phyloP scores from a whole-genome alignment of 92 coral and sea anemone species.

The Epizoanthus ramosus region DNA sequence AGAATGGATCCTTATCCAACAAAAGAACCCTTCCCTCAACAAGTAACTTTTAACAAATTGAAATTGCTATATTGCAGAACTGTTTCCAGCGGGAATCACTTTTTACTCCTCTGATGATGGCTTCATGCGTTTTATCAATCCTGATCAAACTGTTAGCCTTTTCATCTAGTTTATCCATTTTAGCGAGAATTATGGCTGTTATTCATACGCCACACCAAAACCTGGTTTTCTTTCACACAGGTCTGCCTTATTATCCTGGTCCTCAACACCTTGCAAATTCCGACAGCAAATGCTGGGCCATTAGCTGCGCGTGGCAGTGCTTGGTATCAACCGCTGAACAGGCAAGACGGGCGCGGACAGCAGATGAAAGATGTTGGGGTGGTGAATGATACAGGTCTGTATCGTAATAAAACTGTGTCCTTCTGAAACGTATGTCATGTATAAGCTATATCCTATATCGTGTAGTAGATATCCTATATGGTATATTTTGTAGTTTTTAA shows the following conservation, averaged over 20 bases:
- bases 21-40: too few species aligned
- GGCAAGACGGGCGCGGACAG: not conserved
- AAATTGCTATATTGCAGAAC: too few species aligned
- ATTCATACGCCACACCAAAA: not conserved
- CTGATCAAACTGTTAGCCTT: too few species aligned
- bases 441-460: not conserved
- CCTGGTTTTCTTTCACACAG: not conserved
- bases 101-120: too few species aligned
- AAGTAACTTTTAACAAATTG: too few species aligned
- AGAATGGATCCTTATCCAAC: too few species aligned
- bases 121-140: too few species aligned
- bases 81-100: too few species aligned
- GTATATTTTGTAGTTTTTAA: too few species aligned
- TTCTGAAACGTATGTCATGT: not conserved
- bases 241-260: not conserved
- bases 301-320: not conserved
- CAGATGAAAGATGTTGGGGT: not conserved
- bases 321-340: slow-evolving; percentile 26
- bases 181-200: not conserved
- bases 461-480: too few species aligned
- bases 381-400: not conserved
- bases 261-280: not conserved
- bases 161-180: too few species aligned
- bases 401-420: not conserved
- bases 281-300: slow-evolving; percentile 16